Evolutionary conservation across 2,888 invertebrate genomes (phyloP), one percentile per base, ranked within the genome.

Genomic region (Agonopterix heracliana): DNA sequence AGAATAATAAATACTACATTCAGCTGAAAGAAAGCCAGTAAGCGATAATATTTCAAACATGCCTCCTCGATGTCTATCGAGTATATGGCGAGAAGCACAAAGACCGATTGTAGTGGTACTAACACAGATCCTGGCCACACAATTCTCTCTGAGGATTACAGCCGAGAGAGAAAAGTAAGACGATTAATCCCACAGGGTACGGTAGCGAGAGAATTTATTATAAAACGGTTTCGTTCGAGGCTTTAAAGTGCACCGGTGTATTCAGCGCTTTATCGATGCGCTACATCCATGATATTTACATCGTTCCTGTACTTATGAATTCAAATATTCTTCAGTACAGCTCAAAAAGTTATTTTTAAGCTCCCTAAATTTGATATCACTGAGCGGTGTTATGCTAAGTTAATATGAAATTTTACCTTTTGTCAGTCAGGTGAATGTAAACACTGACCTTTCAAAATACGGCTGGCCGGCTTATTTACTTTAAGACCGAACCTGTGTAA

Each of bases 141-240:
- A 81, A 84, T 82, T 81, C 83, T 80, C 83, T 72, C 68, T 66
- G 77, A 75, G 84, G 82, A 83, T 87, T 81, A 84, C 71, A 71
- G 71, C 61, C 60, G 72, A 74, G 81, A 81, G 82, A 83, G 81
- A 82, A 84, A 86, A 86, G 83, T 83, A 84, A 84, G 85, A 79
- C 84, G 84, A 86, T 85, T 87, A 86, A 87, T 87, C 82, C 86
- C 83, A 70, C 71, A 71, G 78, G 78, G 75, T 74, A 75, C 73
- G 66, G 72, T 63, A 68, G 70, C 74, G 66, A 59, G 78, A 78
- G 78, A 84, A 84, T 84, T 83, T 86, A 85, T 85, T 83, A 85
- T 84, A 84, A 86, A 85, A 78, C 71, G 76, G 73, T 82, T 79
- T 74, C 74, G 66, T 77, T 66, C 68, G 67, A 71, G 65, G 73